A percentile compares a stretch with the other conserved stretches of the same genome.
Conservation (phyloP, 2,797 vertebrate species). For the Gadopsis marmoratus region DNA sequence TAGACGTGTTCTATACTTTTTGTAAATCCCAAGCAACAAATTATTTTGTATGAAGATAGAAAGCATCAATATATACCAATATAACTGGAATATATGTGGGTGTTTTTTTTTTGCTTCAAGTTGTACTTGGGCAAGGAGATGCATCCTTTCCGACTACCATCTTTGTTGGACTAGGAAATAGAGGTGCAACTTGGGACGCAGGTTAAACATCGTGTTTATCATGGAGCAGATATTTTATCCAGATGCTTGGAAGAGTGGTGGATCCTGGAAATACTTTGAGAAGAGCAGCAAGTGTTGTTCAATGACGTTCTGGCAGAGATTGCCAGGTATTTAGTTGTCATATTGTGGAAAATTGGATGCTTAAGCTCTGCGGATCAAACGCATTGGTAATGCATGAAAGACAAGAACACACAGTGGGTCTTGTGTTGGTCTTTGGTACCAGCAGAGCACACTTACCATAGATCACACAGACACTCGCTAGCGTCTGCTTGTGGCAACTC, state of each 20-base stretch:
- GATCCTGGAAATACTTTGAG: slow-evolving; percentile 16
- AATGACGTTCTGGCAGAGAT: background rate
- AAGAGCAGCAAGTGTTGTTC: background rate
- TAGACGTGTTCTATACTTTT: background rate
- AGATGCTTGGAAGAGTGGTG: background rate
- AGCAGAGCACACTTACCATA: background rate
- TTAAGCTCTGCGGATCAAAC: background rate
- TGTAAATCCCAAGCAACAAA: background rate
- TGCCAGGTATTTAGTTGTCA: background rate
- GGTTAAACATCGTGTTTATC: background rate
- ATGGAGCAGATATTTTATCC: background rate
- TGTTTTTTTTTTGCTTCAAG: background rate
- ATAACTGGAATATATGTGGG: background rate
- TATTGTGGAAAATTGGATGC: background rate
- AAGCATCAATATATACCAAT: background rate
- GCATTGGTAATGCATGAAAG: background rate
- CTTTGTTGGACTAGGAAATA: slow-evolving; percentile 4
- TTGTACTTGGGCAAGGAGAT: background rate
- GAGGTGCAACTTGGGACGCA: background rate
- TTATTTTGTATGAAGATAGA: background rate
- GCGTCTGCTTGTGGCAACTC: background rate
- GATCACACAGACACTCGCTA: background rate
- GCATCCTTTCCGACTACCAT: background rate
- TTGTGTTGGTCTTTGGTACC: background rate
- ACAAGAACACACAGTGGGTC: background rate